A percentile compares a stretch with the other conserved stretches of the same genome.
Conservation (phyloP, 2,797 vertebrate genomes). For the Sitta carolinensis region DNA sequence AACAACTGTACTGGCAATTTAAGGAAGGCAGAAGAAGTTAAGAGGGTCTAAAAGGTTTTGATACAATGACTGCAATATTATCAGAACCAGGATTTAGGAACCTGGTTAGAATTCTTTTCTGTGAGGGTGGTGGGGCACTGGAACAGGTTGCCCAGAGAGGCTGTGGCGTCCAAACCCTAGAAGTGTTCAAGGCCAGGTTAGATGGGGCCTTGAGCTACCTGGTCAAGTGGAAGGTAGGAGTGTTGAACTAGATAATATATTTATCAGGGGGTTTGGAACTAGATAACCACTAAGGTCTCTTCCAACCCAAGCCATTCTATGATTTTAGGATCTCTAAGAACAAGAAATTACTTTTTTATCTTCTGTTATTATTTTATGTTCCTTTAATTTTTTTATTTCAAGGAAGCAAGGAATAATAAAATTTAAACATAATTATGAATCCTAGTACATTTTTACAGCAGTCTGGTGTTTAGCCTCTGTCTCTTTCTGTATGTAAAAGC, state of each 20-base stretch:
- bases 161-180: not conserved
- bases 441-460: not conserved
- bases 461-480: not conserved
- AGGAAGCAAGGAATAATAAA: not conserved
- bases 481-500: not conserved
- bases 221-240: not conserved
- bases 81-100: not conserved
- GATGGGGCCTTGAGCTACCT: not conserved
- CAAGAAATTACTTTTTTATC: not conserved
- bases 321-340: not conserved
- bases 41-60: not conserved
- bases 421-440: not conserved
- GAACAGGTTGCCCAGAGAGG: not conserved
- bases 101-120: not conserved
- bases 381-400: not conserved
- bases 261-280: not conserved
- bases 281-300: not conserved
- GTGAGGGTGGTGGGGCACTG: not conserved
- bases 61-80: not conserved
- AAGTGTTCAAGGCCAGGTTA: not conserved
- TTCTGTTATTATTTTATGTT: not conserved
- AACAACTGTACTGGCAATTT: not conserved
- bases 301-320: not conserved
- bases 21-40: not conserved
- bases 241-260: not conserved